Evolutionary conservation across 2,113 vertebrate species (phyloP).

Genomic region (Capreolus pygargus): DNA sequence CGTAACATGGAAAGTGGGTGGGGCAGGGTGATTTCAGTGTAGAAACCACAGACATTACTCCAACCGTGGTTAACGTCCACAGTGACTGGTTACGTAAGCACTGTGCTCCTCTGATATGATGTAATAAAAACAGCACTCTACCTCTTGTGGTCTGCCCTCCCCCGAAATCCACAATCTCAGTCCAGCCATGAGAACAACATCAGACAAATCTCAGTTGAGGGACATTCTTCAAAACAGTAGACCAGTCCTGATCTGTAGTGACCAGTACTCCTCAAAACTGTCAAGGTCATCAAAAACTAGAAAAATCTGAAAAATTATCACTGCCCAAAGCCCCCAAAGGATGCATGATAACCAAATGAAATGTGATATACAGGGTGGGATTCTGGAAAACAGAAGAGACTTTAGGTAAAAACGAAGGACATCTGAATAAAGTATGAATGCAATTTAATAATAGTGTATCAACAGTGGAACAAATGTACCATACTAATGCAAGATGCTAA

Average conservation of each 20-base stretch:
- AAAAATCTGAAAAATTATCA: neutral
- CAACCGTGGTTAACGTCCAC: neutral
- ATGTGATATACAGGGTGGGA: neutral
- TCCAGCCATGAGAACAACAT: neutral
- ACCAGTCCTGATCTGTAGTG: neutral
- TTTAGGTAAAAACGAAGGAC: neutral
- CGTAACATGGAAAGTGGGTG: neutral
- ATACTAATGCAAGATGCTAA: neutral
- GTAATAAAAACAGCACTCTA: neutral
- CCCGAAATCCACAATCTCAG: neutral
- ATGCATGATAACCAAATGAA: neutral
- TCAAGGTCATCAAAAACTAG: neutral
- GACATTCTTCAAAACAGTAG: neutral
- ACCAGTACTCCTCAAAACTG: neutral
- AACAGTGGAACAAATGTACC: neutral
- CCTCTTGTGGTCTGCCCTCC: neutral
- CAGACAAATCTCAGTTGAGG: neutral
- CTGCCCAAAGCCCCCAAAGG: neutral
- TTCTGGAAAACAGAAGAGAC: neutral
- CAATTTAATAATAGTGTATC: neutral
- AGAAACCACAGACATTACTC: neutral
- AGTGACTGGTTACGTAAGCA: neutral
- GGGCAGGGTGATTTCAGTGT: too few relatives aligned
- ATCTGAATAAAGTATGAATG: neutral
- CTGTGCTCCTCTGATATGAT: neutral